Conservation (phyloP, 2,797 vertebrate genomes). For the Sciurus carolinensis region DNA sequence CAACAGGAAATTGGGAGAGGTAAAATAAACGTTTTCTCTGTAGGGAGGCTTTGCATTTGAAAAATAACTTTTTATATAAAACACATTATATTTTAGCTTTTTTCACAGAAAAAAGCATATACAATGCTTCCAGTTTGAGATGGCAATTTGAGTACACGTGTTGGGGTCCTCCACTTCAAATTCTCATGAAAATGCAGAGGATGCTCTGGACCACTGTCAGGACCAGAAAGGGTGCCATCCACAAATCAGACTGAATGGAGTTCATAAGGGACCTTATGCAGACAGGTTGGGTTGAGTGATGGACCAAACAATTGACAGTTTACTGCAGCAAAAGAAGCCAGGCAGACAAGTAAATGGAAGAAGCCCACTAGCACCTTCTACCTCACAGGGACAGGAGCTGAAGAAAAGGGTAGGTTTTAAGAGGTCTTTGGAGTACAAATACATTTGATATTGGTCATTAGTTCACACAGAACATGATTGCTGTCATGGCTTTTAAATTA, state of each 20-base stretch:
- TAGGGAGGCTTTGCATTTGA: constrained; percentile 31
- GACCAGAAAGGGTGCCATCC: neutral
- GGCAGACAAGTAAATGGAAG: neutral
- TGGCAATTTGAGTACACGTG: neutral
- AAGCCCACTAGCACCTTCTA: neutral
- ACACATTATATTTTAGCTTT: neutral
- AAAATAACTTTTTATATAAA: neutral
- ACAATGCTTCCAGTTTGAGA: neutral
- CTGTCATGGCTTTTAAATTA: neutral
- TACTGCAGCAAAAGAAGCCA: neutral
- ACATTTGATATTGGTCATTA: neutral
- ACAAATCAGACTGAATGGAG: neutral
- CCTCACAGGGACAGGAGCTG: neutral
- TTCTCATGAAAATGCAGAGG: constrained; percentile 13
- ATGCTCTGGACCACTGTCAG: neutral
- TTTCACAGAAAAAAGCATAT: neutral
- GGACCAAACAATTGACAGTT: neutral
- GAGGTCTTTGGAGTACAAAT: neutral
- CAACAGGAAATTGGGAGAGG: neutral
- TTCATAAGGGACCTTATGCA: neutral
- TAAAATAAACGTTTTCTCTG: neutral
- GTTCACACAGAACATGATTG: neutral
- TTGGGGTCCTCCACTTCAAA: neutral
- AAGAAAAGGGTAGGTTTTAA: neutral
- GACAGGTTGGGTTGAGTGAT: neutral